Evolutionary conservation across 2,888 invertebrate genomes (phyloP).

Genomic region (Drosophila paranaensis): DNA sequence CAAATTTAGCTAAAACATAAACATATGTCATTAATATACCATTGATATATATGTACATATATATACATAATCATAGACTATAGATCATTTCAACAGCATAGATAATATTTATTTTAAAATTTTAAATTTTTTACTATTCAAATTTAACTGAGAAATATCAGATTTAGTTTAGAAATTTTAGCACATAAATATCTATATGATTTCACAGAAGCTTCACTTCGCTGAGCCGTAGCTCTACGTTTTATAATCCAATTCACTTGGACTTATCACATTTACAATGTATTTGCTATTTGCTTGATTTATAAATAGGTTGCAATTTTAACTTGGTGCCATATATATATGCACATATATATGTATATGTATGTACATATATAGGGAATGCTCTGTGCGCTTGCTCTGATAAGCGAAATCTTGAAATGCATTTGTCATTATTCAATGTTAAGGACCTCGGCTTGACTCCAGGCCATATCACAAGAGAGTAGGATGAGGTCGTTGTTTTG

Average conservation of each 20-base stretch:
- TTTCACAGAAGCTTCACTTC: no score
- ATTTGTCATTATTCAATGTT: constrained; percentile 56
- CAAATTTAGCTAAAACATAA: no score
- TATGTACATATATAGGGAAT: not conserved
- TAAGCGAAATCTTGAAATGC: constrained; percentile 42
- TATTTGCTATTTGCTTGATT: not conserved
- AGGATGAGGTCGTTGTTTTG: constrained; percentile 57
- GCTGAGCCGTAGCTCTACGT: no score
- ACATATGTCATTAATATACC: no score
- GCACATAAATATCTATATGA: no score
- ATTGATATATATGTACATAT: no score
- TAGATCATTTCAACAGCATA: no score
- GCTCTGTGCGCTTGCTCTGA: constrained; percentile 18
- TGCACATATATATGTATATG: not conserved
- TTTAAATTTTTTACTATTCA: no score
- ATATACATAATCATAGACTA: no score
- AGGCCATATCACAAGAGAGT: constrained; percentile 43
- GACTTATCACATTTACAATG: constrained; percentile 9
- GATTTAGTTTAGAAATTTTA: no score
- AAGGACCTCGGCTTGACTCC: constrained; percentile 56
- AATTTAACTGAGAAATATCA: no score
- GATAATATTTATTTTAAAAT: no score
- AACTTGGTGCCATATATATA: not conserved
- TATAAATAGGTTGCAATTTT: constrained; percentile 11
- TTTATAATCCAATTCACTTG: not conserved